A percentile compares a stretch with the other conserved stretches of the same genome.
These are phyloP conservation scores for Hemithea aestivaria DNA, from an alignment of 2,888 invertebrate genomes.

Conservation along the genomic window DNA sequence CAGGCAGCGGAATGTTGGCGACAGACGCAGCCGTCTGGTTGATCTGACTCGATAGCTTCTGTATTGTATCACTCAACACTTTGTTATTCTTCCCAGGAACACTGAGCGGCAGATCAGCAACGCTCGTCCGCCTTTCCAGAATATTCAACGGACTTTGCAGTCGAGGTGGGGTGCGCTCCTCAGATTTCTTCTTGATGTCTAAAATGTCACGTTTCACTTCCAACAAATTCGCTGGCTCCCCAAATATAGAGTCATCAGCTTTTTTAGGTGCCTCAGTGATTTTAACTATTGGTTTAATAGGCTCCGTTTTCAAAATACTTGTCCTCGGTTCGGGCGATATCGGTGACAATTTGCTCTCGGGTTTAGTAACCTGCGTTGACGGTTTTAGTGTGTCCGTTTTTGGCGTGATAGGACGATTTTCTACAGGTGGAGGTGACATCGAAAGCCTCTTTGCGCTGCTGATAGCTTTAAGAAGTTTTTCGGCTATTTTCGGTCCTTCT, in stretches of 20 bases:
- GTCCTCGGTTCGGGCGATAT: slow-evolving; percentile 42
- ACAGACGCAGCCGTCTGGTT: slow-evolving; percentile 59
- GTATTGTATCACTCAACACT: slow-evolving; percentile 81
- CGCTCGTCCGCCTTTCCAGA: slow-evolving; percentile 64
- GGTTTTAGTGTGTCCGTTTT: slow-evolving; percentile 48
- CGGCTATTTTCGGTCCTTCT: slow-evolving; percentile 80
- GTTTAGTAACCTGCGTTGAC: slow-evolving; percentile 26
- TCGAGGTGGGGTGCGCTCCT: slow-evolving; percentile 54
- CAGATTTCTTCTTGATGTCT: slow-evolving; percentile 60
- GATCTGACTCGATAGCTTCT: slow-evolving; percentile 78
- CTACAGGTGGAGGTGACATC: slow-evolving; percentile 66
- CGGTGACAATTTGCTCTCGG: slow-evolving; percentile 41
- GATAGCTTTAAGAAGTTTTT: slow-evolving; percentile 80
- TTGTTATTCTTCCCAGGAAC: slow-evolving; percentile 76
- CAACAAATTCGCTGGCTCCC: slow-evolving; percentile 58
- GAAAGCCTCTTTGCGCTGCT: slow-evolving; percentile 77
- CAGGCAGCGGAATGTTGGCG: slow-evolving; percentile 48
- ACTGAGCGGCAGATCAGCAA: slow-evolving; percentile 58
- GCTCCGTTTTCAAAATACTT: slow-evolving; percentile 33
- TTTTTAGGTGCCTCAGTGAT: slow-evolving; percentile 46
- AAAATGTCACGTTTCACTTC: slow-evolving; percentile 55
- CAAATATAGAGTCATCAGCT: slow-evolving; percentile 55
- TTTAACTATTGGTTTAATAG: slow-evolving; percentile 41
- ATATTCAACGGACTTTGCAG: slow-evolving; percentile 62
- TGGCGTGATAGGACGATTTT: slow-evolving; percentile 51